Percentiles rank a stretch among this genome's conserved stretches.
phyloP scores from a whole-genome alignment of 2,113 vertebrate species.

The Ctenomys sociabilis region DNA sequence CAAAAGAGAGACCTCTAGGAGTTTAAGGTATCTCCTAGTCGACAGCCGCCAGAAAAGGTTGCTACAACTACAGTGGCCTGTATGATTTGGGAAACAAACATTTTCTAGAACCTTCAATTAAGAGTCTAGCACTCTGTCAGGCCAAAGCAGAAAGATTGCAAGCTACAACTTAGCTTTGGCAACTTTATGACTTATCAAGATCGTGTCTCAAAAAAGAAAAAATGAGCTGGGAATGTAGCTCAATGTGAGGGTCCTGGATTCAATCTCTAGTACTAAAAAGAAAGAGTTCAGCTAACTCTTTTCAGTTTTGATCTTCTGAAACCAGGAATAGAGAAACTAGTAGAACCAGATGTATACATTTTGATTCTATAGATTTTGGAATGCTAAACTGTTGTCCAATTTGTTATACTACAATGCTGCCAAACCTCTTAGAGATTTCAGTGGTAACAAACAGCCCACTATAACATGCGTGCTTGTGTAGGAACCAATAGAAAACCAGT shows the following conservation, averaged over 20 bases:
- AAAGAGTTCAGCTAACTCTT: background rate
- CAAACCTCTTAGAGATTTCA: background rate
- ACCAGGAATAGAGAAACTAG: background rate
- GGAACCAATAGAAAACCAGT: background rate
- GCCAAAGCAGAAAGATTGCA: no score
- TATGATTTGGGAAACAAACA: background rate
- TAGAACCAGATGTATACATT: background rate
- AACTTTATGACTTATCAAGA: background rate
- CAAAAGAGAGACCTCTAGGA: background rate
- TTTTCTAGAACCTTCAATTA: background rate
- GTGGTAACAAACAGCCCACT: background rate
- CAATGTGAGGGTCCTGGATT: background rate
- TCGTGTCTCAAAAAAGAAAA: background rate
- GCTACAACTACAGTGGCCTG: background rate
- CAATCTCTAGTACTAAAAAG: background rate
- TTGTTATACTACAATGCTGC: background rate
- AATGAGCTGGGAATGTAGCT: background rate
- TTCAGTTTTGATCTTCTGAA: conserved; percentile 8
- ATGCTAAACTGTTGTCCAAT: conserved; percentile 29
- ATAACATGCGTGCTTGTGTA: background rate
- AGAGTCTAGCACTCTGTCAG: background rate
- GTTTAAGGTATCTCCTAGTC: background rate
- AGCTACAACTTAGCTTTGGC: background rate
- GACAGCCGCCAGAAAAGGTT: background rate
- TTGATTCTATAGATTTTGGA: background rate